A percentile compares a stretch with the other conserved stretches of the same genome.
Conservation (phyloP, 2,888 invertebrate genomes). For the Diabrotica balteata region DNA sequence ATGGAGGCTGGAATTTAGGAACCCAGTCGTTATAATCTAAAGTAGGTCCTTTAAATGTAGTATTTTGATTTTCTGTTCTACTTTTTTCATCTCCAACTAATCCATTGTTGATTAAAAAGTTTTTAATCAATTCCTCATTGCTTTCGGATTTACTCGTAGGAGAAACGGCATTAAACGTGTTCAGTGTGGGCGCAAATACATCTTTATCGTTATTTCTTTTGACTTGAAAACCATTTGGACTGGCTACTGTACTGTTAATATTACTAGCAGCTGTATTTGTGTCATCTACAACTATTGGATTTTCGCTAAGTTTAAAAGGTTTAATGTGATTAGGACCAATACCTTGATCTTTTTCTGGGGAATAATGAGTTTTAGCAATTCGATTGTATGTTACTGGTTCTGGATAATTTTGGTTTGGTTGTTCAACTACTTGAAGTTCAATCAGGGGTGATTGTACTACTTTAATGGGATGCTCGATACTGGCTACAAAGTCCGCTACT, state of each 20-base stretch:
- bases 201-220: constrained; percentile 48
- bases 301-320: constrained; percentile 50
- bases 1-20: constrained; percentile 33
- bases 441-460: constrained; percentile 74
- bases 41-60: constrained; percentile 45
- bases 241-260: constrained; percentile 47
- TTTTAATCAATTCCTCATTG: constrained; percentile 58
- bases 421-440: constrained; percentile 62
- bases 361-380: constrained; percentile 14
- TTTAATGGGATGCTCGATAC: constrained; percentile 76
- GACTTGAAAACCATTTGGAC: constrained; percentile 23
- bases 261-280: constrained; percentile 63
- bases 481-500: constrained; percentile 72
- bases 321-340: background rate
- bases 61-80: constrained; percentile 22
- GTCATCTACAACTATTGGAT: constrained; percentile 62
- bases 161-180: constrained; percentile 15
- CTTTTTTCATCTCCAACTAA: constrained; percentile 33
- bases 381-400: constrained; percentile 23
- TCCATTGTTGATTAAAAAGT: constrained; percentile 46
- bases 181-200: constrained; percentile 14
- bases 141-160: constrained; percentile 11
- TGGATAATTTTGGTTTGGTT: background rate
- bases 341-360: constrained; percentile 3
- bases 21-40: constrained; percentile 50